Base-by-base conservation (phyloP, 1,140 invertebrate species). In the Parasteatoda tepidariorum region DNA sequence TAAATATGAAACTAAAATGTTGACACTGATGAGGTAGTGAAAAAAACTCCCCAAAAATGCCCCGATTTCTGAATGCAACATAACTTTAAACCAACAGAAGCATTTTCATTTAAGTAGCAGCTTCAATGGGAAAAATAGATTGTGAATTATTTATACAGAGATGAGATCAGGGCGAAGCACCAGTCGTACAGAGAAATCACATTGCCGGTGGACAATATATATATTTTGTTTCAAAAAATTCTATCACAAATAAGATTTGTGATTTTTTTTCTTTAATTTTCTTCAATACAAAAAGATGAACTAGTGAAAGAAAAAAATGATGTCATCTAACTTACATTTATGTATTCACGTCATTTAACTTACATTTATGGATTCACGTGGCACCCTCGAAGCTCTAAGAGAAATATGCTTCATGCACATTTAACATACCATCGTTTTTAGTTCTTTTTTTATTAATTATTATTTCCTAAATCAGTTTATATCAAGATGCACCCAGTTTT, bases 321-420 rank as follows among this genome's bases (percentile, higher is more conserved):
- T 67, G 30, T 31, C 64, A 24, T 57, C 73, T 62, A 76, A 54
- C 13, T 67, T 34, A n/a, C 13, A 48, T 22, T 22, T n/a, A n/a
- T n/a, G n/a, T n/a, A n/a, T 18, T 15, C 38, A 79, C 57, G 30
- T 31, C 64, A 24, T 57, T 59, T 62, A 76, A 54, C 13, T 67
- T 34, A n/a, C 13, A 48, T 22, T 22, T n/a, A n/a, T n/a, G n/a
- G n/a, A n/a, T 18, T 30, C 48, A 33, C 34, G 74, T 78, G 75
- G 75, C 75, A 78, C 75, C 75, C 75, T 55, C 41, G 64, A 78
- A 78, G 75, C 75, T 78, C 75, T 78, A 78, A 78, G 75, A 64
- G 59, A 76, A 76, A 64, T 59, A 71, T 76, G 73, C 73, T 76
- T 64, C 73, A 76, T 31, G 26, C 59, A 64, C 64, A 59, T n/a